A percentile compares a stretch with the other conserved stretches of the same genome.
These are phyloP conservation scores for Sigmodon hispidus DNA, from an alignment of 2,113 vertebrate genomes.

Conservation along the genomic window DNA sequence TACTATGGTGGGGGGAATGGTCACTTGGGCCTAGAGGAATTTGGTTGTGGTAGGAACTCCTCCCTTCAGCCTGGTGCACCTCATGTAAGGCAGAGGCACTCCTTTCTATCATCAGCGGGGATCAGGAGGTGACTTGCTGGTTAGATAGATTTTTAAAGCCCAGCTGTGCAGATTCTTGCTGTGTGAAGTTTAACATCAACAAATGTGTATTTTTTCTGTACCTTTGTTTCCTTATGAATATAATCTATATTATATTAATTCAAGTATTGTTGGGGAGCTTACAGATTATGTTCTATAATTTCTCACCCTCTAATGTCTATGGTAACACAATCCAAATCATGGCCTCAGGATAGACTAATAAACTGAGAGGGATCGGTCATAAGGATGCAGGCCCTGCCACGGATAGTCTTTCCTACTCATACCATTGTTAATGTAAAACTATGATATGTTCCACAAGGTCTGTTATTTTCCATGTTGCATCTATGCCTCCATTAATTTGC, in stretches of 20 bases:
- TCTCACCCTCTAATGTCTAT: background rate
- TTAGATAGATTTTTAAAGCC: background rate
- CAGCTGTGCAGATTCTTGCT: background rate
- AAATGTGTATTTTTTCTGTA: background rate
- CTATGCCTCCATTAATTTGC: conserved; percentile 23
- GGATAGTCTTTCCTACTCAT: background rate
- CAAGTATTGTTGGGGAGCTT: background rate
- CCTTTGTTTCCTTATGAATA: background rate
- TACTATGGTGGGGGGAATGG: background rate
- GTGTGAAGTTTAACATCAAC: background rate
- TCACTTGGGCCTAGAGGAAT: background rate
- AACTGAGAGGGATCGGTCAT: background rate
- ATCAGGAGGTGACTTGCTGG: background rate
- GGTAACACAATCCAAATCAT: background rate
- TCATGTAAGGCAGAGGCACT: background rate
- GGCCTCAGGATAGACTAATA: background rate
- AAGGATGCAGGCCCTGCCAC: background rate
- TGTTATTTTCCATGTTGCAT: conserved; percentile 45
- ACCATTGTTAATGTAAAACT: background rate
- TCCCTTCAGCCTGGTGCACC: background rate
- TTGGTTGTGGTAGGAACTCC: background rate
- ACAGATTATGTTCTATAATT: background rate
- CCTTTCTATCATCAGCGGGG: background rate
- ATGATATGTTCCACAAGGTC: conserved; percentile 34
- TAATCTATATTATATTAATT: background rate